These are phyloP conservation scores for Apis florea DNA, from an alignment of 1,140 invertebrate species.

Conservation along the genomic window DNA sequence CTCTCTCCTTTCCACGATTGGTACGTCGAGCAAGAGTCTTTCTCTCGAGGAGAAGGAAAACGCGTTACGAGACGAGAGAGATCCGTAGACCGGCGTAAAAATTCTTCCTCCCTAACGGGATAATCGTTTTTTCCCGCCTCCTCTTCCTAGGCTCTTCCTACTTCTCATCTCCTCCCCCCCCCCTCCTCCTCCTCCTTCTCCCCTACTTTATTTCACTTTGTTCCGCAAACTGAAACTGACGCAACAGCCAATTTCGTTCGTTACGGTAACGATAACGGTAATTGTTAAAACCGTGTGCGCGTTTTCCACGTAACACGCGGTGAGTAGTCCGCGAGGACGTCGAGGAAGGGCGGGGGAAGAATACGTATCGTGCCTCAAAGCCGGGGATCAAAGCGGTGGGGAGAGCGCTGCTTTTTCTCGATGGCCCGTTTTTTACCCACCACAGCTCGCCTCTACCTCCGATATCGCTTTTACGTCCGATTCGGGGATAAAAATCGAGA, in stretches of 20 bases:
- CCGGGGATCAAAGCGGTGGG: not conserved
- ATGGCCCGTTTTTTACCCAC: not conserved
- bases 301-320: slow-evolving; percentile 19
- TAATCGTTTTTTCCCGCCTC: slow-evolving; percentile 31
- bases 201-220: slow-evolving; percentile 10
- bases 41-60: not conserved
- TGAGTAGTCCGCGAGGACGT: slow-evolving; percentile 3
- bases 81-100: slow-evolving; percentile 11
- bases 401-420: not conserved
- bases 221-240: slow-evolving; percentile 65
- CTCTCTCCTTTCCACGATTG: not conserved
- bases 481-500: not conserved
- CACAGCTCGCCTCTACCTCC: not conserved
- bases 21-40: slow-evolving; percentile 4
- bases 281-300: slow-evolving; percentile 62
- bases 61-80: not conserved
- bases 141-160: not conserved
- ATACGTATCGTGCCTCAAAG: not conserved
- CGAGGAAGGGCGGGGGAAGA: rapidly evolving
- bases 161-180: no score
- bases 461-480: slow-evolving; percentile 8
- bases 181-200: not conserved
- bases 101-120: slow-evolving; percentile 33
- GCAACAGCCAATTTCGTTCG: slow-evolving; percentile 65
- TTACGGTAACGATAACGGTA: slow-evolving; percentile 68